Evolutionary conservation across 1,140 invertebrate genomes (phyloP).

Genomic region (Orchesella cincta): DNA sequence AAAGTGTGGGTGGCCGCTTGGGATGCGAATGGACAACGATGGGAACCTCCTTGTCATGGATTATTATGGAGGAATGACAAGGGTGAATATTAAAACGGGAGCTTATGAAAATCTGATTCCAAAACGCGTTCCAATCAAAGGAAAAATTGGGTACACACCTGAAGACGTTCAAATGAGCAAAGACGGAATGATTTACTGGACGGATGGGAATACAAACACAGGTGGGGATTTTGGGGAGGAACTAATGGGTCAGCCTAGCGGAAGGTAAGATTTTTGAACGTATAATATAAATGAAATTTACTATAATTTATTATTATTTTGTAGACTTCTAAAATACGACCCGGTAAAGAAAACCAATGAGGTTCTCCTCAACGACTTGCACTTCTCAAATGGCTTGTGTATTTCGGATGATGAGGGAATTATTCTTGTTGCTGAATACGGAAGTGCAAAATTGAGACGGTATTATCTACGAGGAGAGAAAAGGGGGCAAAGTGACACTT

Average conservation of each 20-base stretch:
- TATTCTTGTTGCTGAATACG: slow-evolving; percentile 69
- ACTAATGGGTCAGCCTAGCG: neutral
- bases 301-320: slow-evolving; percentile 52
- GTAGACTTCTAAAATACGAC: slow-evolving; percentile 68
- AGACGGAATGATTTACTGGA: slow-evolving; percentile 78
- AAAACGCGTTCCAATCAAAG: slow-evolving; percentile 62
- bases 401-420: slow-evolving; percentile 73
- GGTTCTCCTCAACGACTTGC: slow-evolving; percentile 69
- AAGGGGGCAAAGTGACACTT: slow-evolving; percentile 70
- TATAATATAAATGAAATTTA: neutral
- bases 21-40: slow-evolving; percentile 65
- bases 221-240: neutral
- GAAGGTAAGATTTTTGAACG: neutral
- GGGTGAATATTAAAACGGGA: slow-evolving; percentile 69
- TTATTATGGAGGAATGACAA: slow-evolving; percentile 79
- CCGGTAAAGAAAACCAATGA: slow-evolving; percentile 63
- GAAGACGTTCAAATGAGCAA: slow-evolving; percentile 64
- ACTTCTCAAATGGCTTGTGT: slow-evolving; percentile 76
- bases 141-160: slow-evolving; percentile 61
- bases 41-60: slow-evolving; percentile 75
- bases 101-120: slow-evolving; percentile 57
- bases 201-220: slow-evolving; percentile 60
- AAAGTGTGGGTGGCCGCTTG: slow-evolving; percentile 57
- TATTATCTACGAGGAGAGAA: slow-evolving; percentile 73
- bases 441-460: slow-evolving; percentile 58